Base-by-base conservation (phyloP, 2,113 vertebrate genomes). In the Scatophagus argus region DNA sequence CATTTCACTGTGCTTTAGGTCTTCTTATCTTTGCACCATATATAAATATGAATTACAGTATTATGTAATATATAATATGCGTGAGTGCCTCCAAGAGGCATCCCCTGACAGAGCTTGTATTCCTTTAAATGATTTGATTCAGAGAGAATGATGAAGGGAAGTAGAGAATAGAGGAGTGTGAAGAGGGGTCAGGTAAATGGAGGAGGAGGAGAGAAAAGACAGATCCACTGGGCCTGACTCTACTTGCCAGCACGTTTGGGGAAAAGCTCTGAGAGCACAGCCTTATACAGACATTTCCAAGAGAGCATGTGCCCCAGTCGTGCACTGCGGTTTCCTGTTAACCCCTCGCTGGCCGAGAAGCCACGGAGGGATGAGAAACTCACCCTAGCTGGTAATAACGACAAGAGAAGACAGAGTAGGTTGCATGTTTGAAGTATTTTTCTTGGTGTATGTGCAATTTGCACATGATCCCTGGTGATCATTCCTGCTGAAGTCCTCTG, bases 241-340 rank as follows among this genome's bases (percentile, higher is more conserved):
- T 87, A 91, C 93, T 92, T 93, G 93, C 90, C 85, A 79, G 84
- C 81, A 82, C 74, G 70, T 87, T 89, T 72, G 86, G 78, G 77
- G 84, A 77, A 85, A 88, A 91, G 84, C 85, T 92, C 87, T 78
- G 29, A 75, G 78, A 92, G 82, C 87, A 89, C 51, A 84, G 87
- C 93, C 93, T 75, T 94, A 94, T 94, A 94, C 88, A 95, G 94
- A 92, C 91, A 94, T 93, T 91, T 94, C 77, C 81, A 88, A 88
- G 78, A 77, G 80, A 64, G 63, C 55, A 25, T 79, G 77, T 88
- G 81, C 65, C 83, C 76, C 56, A 44, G 75, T 66, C 25, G 10
- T 61, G 73, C 76, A 23, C 82, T 77, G 74, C 32, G 41, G 79
- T 87, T 94, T 94, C 94, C 93, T 94, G 93, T 94, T 94, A 94